phyloP scores from a whole-genome alignment of 2,888 invertebrate species.

The Pristionchus exspectatus region DNA sequence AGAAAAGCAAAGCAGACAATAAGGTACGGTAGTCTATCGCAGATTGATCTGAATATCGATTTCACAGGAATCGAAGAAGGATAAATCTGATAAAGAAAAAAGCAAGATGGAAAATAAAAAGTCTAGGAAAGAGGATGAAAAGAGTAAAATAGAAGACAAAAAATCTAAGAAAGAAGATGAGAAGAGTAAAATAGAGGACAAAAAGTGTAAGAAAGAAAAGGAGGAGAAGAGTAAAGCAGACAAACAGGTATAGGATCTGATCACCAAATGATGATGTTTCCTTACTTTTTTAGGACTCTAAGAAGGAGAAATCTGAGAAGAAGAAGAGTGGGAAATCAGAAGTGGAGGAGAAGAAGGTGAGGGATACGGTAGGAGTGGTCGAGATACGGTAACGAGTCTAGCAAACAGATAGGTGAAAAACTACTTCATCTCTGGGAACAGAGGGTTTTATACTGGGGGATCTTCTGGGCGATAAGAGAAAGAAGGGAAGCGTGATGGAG shows the following conservation, averaged over 20 bases:
- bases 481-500: neutral
- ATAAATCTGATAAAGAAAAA: constrained; percentile 17
- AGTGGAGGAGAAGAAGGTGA: neutral
- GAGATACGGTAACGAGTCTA: neutral
- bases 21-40: constrained; percentile 14
- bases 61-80: neutral
- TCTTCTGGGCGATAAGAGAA: no score
- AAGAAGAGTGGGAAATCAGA: constrained; percentile 5
- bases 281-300: neutral
- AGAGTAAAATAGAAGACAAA: neutral
- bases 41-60: neutral
- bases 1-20: constrained; percentile 36
- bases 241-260: neutral
- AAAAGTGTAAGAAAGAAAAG: constrained; percentile 11
- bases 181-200: constrained; percentile 6
- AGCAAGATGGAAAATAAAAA: neutral
- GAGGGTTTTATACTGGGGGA: no score
- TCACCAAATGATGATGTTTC: neutral
- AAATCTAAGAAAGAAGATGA: neutral
- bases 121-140: neutral
- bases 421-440: no score
- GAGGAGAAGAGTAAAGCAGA: constrained; percentile 37
- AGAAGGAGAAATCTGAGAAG: constrained; percentile 23
- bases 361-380: neutral
- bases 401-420: no score